Evolutionary conservation across 1,140 invertebrate genomes (phyloP).

Genomic region (Microplitis demolitor): DNA sequence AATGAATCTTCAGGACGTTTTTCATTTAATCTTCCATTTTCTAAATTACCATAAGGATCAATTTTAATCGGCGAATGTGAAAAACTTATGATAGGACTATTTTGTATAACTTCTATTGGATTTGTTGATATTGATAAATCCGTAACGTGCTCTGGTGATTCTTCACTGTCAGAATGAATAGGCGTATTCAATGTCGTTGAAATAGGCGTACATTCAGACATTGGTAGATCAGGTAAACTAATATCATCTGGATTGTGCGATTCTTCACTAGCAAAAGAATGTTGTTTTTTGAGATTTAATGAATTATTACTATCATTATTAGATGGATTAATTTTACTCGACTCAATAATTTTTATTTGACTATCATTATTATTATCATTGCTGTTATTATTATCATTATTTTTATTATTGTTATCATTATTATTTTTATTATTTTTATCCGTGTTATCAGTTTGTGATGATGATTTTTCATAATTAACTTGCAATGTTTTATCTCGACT

Average conservation of each 20-base stretch:
- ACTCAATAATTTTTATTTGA: not conserved
- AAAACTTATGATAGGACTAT: constrained; percentile 57
- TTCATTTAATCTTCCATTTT: constrained; percentile 12
- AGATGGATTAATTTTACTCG: too few relatives aligned
- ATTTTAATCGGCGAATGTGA: constrained; percentile 49
- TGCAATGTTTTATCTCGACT: not conserved
- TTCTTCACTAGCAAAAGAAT: constrained; percentile 47
- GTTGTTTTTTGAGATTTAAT: constrained; percentile 42
- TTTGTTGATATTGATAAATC: constrained; percentile 50
- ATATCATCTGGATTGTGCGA: constrained; percentile 56
- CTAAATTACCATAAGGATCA: constrained; percentile 37
- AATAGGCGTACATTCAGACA: constrained; percentile 52
- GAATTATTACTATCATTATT: not conserved
- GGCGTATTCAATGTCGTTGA: constrained; percentile 59
- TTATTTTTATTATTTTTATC: not conserved
- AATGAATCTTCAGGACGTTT: constrained; percentile 39
- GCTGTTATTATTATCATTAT: not conserved
- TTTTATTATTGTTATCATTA: not conserved
- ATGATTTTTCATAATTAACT: not conserved
- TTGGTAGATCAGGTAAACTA: constrained; percentile 55
- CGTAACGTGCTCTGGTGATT: constrained; percentile 47
- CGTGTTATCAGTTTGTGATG: not conserved
- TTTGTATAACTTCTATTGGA: constrained; percentile 56
- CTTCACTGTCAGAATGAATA: constrained; percentile 57
- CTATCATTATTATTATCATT: not conserved